Evolutionary conservation across 2,797 vertebrate genomes (phyloP).

Genomic region (Arrhamphus sclerolepis): DNA sequence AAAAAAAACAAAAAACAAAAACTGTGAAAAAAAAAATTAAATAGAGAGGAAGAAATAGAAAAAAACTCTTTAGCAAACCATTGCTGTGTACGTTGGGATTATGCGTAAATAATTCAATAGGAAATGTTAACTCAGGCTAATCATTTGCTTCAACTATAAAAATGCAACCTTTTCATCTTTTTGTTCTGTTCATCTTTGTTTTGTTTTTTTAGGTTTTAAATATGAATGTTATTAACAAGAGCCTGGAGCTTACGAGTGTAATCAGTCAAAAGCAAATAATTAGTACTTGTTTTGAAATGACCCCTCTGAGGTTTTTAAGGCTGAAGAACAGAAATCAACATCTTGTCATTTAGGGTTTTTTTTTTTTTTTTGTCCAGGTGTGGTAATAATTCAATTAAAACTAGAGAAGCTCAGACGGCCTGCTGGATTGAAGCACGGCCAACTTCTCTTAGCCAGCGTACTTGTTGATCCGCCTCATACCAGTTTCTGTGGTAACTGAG

Average conservation of each 20-base stretch:
- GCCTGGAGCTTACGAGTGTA: too few relatives aligned
- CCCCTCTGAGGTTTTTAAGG: background rate
- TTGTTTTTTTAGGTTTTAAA: background rate
- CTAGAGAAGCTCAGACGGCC: background rate
- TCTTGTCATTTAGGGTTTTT: background rate
- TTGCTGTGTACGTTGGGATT: too few relatives aligned
- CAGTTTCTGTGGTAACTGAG: slow-evolving; percentile 46
- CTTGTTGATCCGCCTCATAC: background rate
- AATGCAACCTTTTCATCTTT: too few relatives aligned
- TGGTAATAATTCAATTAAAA: background rate
- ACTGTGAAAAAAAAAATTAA: background rate
- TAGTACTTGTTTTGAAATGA: too few relatives aligned
- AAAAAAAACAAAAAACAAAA: background rate
- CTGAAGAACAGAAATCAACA: too few relatives aligned
- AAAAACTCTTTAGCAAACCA: too few relatives aligned
- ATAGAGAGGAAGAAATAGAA: too few relatives aligned
- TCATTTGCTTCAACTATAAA: too few relatives aligned
- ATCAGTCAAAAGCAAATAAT: background rate
- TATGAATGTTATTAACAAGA: background rate
- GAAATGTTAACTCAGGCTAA: too few relatives aligned
- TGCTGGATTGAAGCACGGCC: slow-evolving; percentile 2
- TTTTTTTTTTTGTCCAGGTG: background rate
- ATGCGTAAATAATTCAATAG: too few relatives aligned
- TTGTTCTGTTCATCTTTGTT: too few relatives aligned
- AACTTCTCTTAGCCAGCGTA: slow-evolving; percentile 15